Percentiles rank a stretch among this genome's conserved stretches.
phyloP scores from a whole-genome alignment of 2,113 vertebrate genomes.

The Pelodiscus sinensis region DNA sequence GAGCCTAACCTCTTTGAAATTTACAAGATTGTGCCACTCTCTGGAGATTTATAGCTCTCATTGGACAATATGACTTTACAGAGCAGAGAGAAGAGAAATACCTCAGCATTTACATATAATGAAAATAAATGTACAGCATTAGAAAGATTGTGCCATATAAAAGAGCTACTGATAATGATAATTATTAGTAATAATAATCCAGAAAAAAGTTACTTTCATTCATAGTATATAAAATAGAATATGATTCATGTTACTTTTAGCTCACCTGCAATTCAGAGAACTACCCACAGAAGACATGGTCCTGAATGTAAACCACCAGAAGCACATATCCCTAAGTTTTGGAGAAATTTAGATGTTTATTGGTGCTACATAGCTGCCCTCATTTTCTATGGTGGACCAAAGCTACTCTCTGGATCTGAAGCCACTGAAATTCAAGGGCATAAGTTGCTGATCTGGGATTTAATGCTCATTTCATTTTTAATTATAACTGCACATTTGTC shows the following conservation, averaged over 20 bases:
- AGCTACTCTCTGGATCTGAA: neutral
- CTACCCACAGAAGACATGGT: too few relatives aligned
- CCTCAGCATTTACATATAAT: neutral
- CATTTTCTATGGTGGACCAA: neutral
- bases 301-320: fast-evolving
- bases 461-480: neutral
- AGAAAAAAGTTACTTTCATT: neutral
- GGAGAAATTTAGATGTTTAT: neutral
- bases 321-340: neutral
- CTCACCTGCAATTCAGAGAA: neutral
- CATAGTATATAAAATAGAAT: neutral
- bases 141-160: neutral
- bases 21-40: neutral
- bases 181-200: neutral
- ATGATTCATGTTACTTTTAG: neutral
- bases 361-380: neutral
- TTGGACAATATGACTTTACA: neutral
- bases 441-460: neutral
- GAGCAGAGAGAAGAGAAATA: neutral
- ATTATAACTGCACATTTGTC: neutral
- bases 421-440: neutral
- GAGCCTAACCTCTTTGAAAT: neutral
- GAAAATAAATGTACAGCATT: neutral
- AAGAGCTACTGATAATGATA: neutral
- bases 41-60: neutral